A percentile compares a stretch with the other conserved stretches of the same genome.
Evolutionary conservation across 1,140 invertebrate species (phyloP).

Genomic region (Panulirus ornatus): DNA sequence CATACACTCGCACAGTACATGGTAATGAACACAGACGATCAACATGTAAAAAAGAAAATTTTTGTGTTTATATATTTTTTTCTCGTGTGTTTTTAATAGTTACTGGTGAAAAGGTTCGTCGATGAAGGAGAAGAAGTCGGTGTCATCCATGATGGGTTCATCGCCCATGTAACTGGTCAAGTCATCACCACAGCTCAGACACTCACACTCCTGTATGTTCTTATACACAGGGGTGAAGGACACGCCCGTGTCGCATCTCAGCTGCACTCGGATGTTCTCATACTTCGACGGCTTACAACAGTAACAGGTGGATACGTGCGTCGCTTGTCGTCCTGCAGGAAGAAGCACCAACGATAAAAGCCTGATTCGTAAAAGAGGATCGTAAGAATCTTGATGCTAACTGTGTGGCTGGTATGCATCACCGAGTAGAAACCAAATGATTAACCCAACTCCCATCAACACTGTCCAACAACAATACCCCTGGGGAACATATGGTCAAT

Average conservation of each 20-base stretch:
- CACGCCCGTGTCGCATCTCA: constrained; percentile 72
- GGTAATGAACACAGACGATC: not conserved
- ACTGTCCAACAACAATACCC: not conserved
- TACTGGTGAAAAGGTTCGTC: constrained; percentile 30
- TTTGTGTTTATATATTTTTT: not conserved
- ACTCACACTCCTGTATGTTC: constrained; percentile 70
- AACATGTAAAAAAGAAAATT: not conserved
- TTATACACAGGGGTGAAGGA: constrained; percentile 70
- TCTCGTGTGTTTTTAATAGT: not conserved
- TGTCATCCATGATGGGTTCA: constrained; percentile 40
- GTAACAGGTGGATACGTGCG: constrained; percentile 61
- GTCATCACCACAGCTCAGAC: constrained; percentile 49
- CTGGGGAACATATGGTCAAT: not conserved
- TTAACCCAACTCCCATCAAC: not conserved
- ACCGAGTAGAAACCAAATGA: too few relatives aligned
- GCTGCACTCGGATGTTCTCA: constrained; percentile 67
- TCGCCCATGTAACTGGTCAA: constrained; percentile 30
- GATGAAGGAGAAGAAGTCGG: constrained; percentile 34
- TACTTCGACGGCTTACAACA: constrained; percentile 74
- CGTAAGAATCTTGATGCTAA: not conserved
- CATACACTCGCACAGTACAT: not conserved
- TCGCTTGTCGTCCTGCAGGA: constrained; percentile 38
- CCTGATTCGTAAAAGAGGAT: not conserved
- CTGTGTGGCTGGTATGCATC: too few relatives aligned
- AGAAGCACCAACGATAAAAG: not conserved